Conservation (phyloP, 2,113 vertebrate genomes). For the Phylloscopus trochiloides region DNA sequence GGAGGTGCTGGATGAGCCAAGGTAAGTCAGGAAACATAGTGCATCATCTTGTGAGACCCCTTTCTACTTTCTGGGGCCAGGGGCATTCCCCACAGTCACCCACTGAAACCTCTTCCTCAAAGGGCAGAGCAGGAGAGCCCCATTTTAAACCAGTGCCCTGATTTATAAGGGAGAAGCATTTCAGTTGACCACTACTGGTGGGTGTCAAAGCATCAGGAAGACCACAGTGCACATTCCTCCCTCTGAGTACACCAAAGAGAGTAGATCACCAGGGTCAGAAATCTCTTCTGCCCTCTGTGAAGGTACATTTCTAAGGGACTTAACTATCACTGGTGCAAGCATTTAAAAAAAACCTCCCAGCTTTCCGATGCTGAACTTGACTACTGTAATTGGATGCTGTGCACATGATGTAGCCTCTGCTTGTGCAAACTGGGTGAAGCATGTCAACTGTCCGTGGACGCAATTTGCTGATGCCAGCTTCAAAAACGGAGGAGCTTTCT, state of each 20-base stretch:
- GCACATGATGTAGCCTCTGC: not conserved
- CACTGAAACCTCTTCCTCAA: not conserved
- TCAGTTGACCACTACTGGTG: not conserved
- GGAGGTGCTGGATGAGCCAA: not conserved
- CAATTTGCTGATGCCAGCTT: not conserved
- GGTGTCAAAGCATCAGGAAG: not conserved
- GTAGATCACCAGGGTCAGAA: not conserved
- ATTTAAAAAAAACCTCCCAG: not conserved
- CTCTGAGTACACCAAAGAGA: not conserved
- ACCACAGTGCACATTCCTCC: not conserved
- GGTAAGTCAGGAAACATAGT: rapidly evolving
- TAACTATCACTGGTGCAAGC: not conserved
- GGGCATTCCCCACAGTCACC: rapidly evolving
- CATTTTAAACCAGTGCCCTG: not conserved
- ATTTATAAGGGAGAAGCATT: not conserved
- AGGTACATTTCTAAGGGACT: not conserved
- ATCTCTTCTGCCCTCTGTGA: not conserved
- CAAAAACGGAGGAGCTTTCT: not conserved
- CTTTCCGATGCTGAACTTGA: not conserved
- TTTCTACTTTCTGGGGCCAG: not conserved
- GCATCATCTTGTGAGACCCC: not conserved
- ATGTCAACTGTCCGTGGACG: not conserved
- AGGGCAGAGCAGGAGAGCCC: not conserved
- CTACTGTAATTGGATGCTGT: not conserved
- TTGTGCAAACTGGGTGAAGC: not conserved